Conservation (phyloP, 2,113 vertebrate species). For the Megaleporinus macrocephalus region DNA sequence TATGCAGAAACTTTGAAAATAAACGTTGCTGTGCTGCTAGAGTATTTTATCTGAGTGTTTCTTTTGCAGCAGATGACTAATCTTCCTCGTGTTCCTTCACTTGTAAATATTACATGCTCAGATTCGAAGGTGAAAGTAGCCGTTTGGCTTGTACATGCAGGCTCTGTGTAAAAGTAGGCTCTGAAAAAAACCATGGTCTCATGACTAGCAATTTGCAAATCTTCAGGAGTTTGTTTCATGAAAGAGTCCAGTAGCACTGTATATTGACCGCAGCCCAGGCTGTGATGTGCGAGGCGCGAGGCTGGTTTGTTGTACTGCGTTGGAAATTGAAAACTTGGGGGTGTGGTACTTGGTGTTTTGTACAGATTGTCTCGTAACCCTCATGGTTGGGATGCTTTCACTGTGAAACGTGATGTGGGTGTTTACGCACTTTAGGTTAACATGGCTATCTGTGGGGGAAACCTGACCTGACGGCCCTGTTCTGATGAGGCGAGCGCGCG, state of each 20-base stretch:
- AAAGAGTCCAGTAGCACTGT: background rate
- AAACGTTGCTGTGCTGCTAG: background rate
- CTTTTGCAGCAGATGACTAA: background rate
- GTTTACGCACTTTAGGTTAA: constrained; percentile 78
- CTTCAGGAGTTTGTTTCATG: background rate
- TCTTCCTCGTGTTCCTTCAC: background rate
- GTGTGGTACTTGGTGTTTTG: constrained; percentile 20
- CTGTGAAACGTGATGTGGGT: constrained; percentile 68
- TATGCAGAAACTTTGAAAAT: no score
- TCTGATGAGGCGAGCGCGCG: constrained; percentile 57
- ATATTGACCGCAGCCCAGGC: background rate
- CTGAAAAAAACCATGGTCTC: background rate
- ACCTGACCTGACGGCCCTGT: constrained; percentile 63
- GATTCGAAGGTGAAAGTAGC: background rate
- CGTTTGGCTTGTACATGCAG: background rate
- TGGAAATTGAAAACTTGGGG: constrained; percentile 30
- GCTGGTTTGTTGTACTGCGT: constrained; percentile 16
- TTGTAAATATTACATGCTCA: background rate
- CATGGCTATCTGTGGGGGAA: constrained; percentile 70
- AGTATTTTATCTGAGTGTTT: background rate
- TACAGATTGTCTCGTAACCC: constrained; percentile 47
- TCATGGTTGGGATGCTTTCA: constrained; percentile 54
- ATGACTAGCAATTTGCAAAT: background rate
- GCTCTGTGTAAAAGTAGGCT: background rate
- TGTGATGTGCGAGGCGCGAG: background rate